These are phyloP conservation scores for Keiferia lycopersicella DNA, from an alignment of 2,888 invertebrate genomes.

Conservation along the genomic window DNA sequence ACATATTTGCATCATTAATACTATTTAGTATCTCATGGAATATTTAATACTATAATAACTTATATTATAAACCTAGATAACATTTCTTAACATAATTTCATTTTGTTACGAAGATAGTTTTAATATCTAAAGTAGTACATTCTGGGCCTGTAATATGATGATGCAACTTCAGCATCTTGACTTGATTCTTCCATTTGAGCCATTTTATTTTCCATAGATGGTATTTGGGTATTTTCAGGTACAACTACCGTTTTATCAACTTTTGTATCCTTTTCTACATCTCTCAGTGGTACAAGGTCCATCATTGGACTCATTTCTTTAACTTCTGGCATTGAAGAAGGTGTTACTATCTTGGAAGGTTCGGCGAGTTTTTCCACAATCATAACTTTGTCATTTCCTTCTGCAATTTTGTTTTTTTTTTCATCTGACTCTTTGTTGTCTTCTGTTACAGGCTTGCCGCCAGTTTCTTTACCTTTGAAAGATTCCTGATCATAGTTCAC, in stretches of 20 bases:
- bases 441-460: constrained; percentile 35
- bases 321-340: constrained; percentile 38
- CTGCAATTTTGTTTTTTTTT: constrained; percentile 35
- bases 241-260: constrained; percentile 35
- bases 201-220: constrained; percentile 37
- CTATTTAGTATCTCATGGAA: neutral
- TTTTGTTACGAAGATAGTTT: constrained; percentile 29
- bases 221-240: constrained; percentile 30
- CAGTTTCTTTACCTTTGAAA: constrained; percentile 18
- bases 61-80: neutral
- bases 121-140: constrained; percentile 61
- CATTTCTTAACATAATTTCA: constrained; percentile 1
- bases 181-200: constrained; percentile 41
- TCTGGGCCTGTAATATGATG: constrained; percentile 68
- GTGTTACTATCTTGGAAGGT: constrained; percentile 32
- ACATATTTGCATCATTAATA: neutral
- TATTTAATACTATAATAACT: constrained; percentile 1
- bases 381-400: constrained; percentile 42
- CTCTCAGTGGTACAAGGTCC: constrained; percentile 37
- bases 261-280: neutral
- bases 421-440: constrained; percentile 40
- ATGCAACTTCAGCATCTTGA: constrained; percentile 65
- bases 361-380: constrained; percentile 40
- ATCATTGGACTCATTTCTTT: constrained; percentile 38
- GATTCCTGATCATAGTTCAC: constrained; percentile 43